Evolutionary conservation across 1,140 invertebrate genomes (phyloP).

Genomic region (Metaphire vulgaris): DNA sequence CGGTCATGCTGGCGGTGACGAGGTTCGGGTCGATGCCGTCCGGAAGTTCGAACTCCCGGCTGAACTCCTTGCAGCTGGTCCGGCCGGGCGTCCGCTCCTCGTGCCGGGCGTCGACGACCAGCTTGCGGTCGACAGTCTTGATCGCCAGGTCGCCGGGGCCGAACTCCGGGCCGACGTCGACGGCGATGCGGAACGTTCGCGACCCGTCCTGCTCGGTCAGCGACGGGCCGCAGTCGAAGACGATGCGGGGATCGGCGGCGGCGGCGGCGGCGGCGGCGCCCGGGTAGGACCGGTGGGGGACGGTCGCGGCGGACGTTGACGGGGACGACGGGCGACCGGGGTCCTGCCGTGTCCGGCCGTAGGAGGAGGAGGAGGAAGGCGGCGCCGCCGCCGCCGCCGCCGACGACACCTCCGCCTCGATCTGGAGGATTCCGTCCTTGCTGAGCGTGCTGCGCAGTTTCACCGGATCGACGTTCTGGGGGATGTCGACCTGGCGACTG

Average conservation of each 20-base stretch:
- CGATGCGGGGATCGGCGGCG: no score
- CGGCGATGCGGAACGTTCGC: conserved; percentile 35
- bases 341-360: background rate
- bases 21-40: conserved; percentile 47
- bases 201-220: no score
- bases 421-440: conserved; percentile 45
- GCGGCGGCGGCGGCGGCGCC: no score
- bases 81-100: conserved; percentile 45
- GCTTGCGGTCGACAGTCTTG: conserved; percentile 47
- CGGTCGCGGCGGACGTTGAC: background rate
- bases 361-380: background rate
- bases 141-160: conserved; percentile 48
- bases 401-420: conserved; percentile 40
- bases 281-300: background rate
- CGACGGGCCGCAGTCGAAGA: no score
- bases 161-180: conserved; percentile 45
- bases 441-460: conserved; percentile 43
- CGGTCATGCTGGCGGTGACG: conserved; percentile 46
- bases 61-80: conserved; percentile 49
- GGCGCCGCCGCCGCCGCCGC: background rate
- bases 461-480: conserved; percentile 43
- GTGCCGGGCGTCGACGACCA: conserved; percentile 48
- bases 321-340: no score
- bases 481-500: conserved; percentile 48
- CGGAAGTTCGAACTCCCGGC: conserved; percentile 47